Conservation (phyloP, 2,113 vertebrate genomes). For the Cairina moschata region DNA sequence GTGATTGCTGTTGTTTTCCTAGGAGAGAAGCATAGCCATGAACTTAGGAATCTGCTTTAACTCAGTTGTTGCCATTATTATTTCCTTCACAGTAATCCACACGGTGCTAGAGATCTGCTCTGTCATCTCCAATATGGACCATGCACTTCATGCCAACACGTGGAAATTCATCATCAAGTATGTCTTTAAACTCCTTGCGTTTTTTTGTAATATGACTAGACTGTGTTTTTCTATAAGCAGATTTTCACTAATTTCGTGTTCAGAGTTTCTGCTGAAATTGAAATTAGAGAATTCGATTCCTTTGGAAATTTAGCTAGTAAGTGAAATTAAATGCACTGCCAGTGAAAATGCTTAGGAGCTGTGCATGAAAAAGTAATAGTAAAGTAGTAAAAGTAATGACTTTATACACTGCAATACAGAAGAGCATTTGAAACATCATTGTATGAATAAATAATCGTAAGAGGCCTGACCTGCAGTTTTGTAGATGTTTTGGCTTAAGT, state of each 20-base stretch:
- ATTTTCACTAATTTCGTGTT: neutral
- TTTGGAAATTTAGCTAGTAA: neutral
- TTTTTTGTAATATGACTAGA: neutral
- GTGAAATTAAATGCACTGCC: neutral
- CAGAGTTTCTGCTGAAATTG: neutral
- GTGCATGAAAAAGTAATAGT: neutral
- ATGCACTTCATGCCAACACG: constrained; percentile 94
- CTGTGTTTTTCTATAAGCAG: neutral
- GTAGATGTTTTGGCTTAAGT: neutral
- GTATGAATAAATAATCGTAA: neutral
- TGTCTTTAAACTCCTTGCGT: constrained; percentile 42
- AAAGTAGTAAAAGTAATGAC: neutral
- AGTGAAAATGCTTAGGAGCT: neutral
- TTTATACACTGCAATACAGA: neutral
- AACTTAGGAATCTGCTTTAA: neutral
- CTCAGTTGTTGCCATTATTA: neutral
- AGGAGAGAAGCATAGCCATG: neutral
- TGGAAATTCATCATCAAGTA: constrained; percentile 99
- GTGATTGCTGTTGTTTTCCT: neutral
- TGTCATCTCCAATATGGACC: constrained; percentile 91
- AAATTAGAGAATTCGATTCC: neutral
- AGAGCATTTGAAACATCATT: neutral
- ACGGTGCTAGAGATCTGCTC: constrained; percentile 91
- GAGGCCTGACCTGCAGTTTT: neutral
- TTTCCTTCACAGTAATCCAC: constrained; percentile 86